Evolutionary conservation across 1,140 invertebrate species (phyloP).

Genomic region (Heliothis subflexa): DNA sequence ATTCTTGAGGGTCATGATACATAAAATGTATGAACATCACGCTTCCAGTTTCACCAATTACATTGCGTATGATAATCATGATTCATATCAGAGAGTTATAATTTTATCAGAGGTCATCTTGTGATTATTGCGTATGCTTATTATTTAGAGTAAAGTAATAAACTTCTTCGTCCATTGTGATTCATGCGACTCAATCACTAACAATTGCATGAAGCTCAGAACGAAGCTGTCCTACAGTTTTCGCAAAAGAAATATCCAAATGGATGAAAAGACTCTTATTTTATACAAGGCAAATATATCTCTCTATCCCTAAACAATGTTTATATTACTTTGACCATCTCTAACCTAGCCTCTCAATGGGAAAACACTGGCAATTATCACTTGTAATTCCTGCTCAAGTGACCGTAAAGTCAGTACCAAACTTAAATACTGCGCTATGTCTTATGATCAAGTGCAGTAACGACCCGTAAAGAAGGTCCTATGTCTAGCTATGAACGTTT

Average conservation of each 20-base stretch:
- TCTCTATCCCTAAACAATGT: no score
- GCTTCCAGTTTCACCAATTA: constrained; percentile 46
- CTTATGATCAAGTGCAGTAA: constrained; percentile 5
- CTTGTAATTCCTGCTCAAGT: not conserved
- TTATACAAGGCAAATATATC: no score
- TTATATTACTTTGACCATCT: no score
- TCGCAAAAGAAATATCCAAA: no score
- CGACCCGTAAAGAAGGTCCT: constrained; percentile 21
- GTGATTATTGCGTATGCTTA: not conserved
- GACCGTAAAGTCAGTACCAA: not conserved
- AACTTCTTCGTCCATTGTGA: not conserved
- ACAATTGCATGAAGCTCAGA: not conserved
- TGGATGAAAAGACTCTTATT: no score
- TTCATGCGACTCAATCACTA: not conserved
- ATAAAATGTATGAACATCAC: constrained; percentile 19
- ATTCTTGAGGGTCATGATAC: constrained; percentile 28
- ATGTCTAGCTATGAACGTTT: constrained; percentile 25
- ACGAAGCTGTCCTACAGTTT: no score
- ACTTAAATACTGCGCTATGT: not conserved
- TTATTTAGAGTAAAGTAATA: not conserved
- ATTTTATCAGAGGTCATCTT: constrained; percentile 5
- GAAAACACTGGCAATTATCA: no score
- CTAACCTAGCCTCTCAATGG: no score
- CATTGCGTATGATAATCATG: constrained; percentile 24
- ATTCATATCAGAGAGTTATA: constrained; percentile 15